These are phyloP conservation scores for Onychomys leucogaster DNA, from an alignment of 2,797 vertebrate genomes.

Conservation along the genomic window DNA sequence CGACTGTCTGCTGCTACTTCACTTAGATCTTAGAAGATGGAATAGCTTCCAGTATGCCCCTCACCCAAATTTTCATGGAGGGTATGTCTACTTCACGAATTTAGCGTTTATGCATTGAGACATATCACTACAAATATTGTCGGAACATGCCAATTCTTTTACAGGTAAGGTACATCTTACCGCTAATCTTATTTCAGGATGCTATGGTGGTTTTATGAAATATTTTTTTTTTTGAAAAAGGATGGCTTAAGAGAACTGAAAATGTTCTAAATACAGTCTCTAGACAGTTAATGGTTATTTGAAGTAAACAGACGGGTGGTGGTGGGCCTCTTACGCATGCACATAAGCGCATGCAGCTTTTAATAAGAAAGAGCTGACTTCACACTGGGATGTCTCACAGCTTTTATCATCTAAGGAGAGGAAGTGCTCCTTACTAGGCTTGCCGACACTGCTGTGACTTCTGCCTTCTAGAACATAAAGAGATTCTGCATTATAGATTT, in stretches of 20 bases:
- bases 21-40: slow-evolving; percentile 33
- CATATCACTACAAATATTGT: not conserved
- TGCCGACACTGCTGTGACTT: slow-evolving; percentile 38
- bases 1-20: not conserved
- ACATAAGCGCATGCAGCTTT: not conserved
- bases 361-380: not conserved
- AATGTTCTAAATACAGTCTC: slow-evolving; percentile 29
- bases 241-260: not conserved
- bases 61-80: slow-evolving; percentile 37
- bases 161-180: not conserved
- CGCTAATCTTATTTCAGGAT: slow-evolving; percentile 15
- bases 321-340: not conserved
- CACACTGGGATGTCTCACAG: slow-evolving; percentile 48
- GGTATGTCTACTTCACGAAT: not conserved
- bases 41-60: slow-evolving; percentile 10
- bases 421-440: slow-evolving; percentile 71
- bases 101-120: slow-evolving; percentile 4
- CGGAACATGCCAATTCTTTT: slow-evolving; percentile 22
- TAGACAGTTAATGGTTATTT: not conserved
- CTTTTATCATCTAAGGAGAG: slow-evolving; percentile 56
- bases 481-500: slow-evolving; percentile 40
- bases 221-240: slow-evolving; percentile 25
- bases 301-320: not conserved
- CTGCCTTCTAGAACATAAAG: slow-evolving; percentile 75
- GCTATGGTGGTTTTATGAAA: slow-evolving; percentile 27